Conservation (phyloP, 1,140 invertebrate species). For the Trigoniulus corallinus region DNA sequence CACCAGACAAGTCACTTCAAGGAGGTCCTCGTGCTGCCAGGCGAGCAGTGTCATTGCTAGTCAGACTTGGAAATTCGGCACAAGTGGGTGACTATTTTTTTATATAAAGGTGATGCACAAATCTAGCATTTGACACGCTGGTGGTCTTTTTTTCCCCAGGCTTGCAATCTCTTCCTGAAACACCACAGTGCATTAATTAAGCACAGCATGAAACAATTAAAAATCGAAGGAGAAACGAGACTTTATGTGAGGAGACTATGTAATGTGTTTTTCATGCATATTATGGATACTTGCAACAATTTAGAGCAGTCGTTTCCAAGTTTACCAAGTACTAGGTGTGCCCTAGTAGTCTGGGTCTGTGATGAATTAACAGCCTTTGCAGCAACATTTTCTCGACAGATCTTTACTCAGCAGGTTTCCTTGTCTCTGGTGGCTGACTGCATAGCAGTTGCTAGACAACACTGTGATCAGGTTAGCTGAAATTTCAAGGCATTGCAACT, state of each 20-base stretch:
- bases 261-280: conserved; percentile 70
- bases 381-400: conserved; percentile 67
- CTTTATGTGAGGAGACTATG: conserved; percentile 69
- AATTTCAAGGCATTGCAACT: conserved; percentile 13
- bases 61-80: conserved; percentile 54
- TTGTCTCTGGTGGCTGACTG: conserved; percentile 71
- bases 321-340: conserved; percentile 7
- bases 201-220: conserved; percentile 64
- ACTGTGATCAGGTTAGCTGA: conserved; percentile 46
- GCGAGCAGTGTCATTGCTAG: conserved; percentile 69
- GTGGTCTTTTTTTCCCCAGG: conserved; percentile 25
- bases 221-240: conserved; percentile 69
- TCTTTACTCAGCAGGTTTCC: conserved; percentile 77
- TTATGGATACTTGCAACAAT: conserved; percentile 71
- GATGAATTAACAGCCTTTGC: conserved; percentile 65
- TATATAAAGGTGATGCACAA: not conserved
- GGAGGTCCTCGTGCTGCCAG: conserved; percentile 78
- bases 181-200: conserved; percentile 67
- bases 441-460: conserved; percentile 53
- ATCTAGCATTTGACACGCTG: not conserved
- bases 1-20: conserved; percentile 72
- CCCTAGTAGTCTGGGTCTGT: conserved; percentile 65
- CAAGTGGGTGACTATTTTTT: conserved; percentile 20
- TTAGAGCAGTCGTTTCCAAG: conserved; percentile 60
- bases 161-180: conserved; percentile 70